Conservation (phyloP, 2,113 vertebrate genomes). For the Salminus brasiliensis region DNA sequence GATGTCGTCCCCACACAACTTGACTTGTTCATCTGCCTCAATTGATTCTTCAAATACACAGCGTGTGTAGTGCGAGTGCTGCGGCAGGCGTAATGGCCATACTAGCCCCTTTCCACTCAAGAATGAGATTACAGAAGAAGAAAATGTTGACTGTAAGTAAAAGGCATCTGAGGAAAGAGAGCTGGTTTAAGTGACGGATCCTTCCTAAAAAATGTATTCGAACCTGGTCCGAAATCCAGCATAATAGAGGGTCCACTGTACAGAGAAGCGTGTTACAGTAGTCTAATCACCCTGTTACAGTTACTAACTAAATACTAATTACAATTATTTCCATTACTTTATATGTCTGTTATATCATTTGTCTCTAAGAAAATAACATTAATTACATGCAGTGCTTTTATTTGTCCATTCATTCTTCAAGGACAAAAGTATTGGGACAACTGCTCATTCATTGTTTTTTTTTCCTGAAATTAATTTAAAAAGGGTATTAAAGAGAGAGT, state of each 20-base stretch:
- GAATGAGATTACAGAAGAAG: conserved; percentile 1
- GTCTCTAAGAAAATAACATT: too few species aligned
- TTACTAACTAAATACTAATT: too few species aligned
- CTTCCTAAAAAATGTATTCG: not conserved
- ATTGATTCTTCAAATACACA: conserved; percentile 17
- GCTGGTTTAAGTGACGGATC: not conserved
- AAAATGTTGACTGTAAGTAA: not conserved
- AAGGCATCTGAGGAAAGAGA: not conserved
- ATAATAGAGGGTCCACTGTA: not conserved
- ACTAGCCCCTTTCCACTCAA: not conserved
- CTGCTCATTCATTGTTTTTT: too few species aligned
- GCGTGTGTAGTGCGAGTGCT: conserved; percentile 4
- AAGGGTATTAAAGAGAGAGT: too few species aligned
- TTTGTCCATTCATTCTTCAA: too few species aligned
- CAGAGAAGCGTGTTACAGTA: too few species aligned
- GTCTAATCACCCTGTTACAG: too few species aligned
- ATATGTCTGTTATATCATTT: too few species aligned
- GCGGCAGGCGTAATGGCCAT: not conserved
- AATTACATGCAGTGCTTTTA: too few species aligned
- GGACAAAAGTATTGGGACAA: too few species aligned
- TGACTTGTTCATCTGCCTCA: conserved; percentile 17
- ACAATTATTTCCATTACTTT: too few species aligned
- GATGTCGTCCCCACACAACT: conserved; percentile 7
- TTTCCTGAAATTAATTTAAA: too few species aligned
- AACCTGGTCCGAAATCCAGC: not conserved